Evolutionary conservation across 2,888 invertebrate genomes (phyloP).

Genomic region (Acleris laterana): DNA sequence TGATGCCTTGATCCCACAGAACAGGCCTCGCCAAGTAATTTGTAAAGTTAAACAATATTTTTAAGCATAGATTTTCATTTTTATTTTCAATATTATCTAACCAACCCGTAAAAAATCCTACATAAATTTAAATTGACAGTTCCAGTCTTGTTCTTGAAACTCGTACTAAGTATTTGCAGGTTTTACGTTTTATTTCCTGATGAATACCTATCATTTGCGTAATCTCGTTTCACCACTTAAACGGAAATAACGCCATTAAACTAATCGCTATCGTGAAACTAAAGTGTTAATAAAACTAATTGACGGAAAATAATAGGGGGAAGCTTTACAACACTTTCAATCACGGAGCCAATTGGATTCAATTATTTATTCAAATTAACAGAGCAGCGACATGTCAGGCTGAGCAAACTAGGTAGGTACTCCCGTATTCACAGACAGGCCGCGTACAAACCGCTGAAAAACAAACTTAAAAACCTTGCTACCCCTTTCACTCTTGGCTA

Average conservation of each 20-base stretch:
- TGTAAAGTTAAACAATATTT: too few relatives aligned
- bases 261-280: constrained; percentile 13
- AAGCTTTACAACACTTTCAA: constrained; percentile 15
- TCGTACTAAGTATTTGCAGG: too few relatives aligned
- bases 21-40: too few relatives aligned
- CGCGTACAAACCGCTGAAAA: not conserved
- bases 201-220: too few relatives aligned
- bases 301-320: constrained; percentile 17
- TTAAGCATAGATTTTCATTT: too few relatives aligned
- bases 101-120: too few relatives aligned
- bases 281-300: constrained; percentile 15
- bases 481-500: not conserved
- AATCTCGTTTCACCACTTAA: too few relatives aligned
- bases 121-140: too few relatives aligned
- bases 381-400: constrained; percentile 43
- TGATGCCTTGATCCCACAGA: too few relatives aligned
- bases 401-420: constrained; percentile 42
- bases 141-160: too few relatives aligned
- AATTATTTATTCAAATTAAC: constrained; percentile 56
- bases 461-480: not conserved
- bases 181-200: too few relatives aligned
- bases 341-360: constrained; percentile 42
- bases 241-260: not conserved
- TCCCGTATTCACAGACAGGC: constrained; percentile 49
- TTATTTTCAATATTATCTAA: too few relatives aligned